Evolutionary conservation across 2,113 vertebrate species (phyloP).

Genomic region (Emydura subglobosa): DNA sequence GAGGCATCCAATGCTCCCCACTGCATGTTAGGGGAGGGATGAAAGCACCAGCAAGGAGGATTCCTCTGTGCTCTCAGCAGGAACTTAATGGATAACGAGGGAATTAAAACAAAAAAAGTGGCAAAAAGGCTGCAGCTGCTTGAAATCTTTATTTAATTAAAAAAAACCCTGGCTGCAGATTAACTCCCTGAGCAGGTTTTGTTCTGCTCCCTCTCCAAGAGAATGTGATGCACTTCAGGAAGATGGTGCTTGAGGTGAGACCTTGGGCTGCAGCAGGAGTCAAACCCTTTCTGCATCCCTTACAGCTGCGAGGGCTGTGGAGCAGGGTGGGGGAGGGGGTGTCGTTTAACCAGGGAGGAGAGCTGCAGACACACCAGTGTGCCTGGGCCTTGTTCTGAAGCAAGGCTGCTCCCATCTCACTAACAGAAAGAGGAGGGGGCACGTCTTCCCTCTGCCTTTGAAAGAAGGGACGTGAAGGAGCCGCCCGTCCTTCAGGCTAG

Average conservation of each 20-base stretch:
- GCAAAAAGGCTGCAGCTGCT: slow-evolving; percentile 53
- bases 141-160: slow-evolving; percentile 66
- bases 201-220: background rate
- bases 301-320: background rate
- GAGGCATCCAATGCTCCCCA: background rate
- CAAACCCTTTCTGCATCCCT: background rate
- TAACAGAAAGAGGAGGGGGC: background rate
- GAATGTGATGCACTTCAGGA: background rate
- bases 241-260: background rate
- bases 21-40: background rate
- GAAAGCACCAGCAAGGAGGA: background rate
- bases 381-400: background rate
- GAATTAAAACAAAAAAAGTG: background rate
- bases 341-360: background rate
- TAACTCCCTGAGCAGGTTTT: background rate
- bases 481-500: background rate
- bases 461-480: background rate
- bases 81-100: background rate
- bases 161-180: slow-evolving; percentile 59
- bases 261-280: background rate
- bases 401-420: accelerated
- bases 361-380: too few relatives aligned
- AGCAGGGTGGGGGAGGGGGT: background rate
- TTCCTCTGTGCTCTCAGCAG: background rate
- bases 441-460: background rate